Base-by-base conservation (phyloP, 2,888 invertebrate genomes). In the Rugalucina vietnamica region DNA sequence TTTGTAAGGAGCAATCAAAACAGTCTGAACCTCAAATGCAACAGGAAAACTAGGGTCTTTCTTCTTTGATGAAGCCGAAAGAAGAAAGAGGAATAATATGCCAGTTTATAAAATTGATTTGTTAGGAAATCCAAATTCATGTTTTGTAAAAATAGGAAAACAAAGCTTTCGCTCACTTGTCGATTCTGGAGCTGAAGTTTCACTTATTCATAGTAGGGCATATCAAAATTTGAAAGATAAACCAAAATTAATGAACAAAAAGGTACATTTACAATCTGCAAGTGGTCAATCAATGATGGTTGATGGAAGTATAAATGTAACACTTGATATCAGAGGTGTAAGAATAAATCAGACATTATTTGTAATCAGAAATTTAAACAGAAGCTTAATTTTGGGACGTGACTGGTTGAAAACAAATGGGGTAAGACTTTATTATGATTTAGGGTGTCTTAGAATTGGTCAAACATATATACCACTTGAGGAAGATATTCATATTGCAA, bases 401-500 rank as follows among this genome's bases (percentile, higher is more conserved):
- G 82, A 82, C 54, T 78, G 49, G 34, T 5, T 78, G n/a, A 74
- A 34, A 27, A 18, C 24, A 74, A 78, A 78, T 39, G 57, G 65
- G 24, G 76, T 76, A 21, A 76, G 76, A 27, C 12, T 71, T 50
- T 85, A 82, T 54, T 77, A 80, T 70, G 80, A 80, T 74, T n/a
- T 86, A 18, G 54, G 72, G 1, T 72, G 82, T 24, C 18, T 85
- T 4, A 65, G 79, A 34, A 73, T 85, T 14, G 43, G 69, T 5
- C 50, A 76, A 8, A 14, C 39, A 0, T 79, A 81, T 34, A 78
- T 83, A 4, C 73, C 71, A 12, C 39, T 83, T 27, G 81, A 83
- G 21, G 77, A 86, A 36, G 82, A 86, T 36, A 83, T 81, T 21
- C 86, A 82, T 36, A 80, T 82, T n/a, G 65, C 81, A 0, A 79